Conservation (phyloP, 2,113 vertebrate species). For the Nycticebus coucang region DNA sequence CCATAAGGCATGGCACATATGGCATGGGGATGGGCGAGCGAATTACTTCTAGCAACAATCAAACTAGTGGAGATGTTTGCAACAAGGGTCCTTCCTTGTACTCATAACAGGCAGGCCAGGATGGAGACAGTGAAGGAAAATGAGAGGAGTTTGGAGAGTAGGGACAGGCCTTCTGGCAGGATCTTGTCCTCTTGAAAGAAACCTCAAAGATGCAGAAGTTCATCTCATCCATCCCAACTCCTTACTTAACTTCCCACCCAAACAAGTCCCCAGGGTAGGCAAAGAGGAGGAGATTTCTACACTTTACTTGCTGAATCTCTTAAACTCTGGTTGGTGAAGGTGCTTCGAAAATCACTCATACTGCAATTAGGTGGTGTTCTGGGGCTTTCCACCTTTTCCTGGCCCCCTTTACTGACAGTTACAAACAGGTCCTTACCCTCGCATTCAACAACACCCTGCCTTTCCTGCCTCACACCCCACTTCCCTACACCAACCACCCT, state of each 20-base stretch:
- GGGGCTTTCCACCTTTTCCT: neutral
- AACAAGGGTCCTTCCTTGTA: neutral
- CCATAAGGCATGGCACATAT: neutral
- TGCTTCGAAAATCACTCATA: conserved; percentile 34
- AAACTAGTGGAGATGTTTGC: conserved; percentile 6
- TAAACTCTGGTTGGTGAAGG: neutral
- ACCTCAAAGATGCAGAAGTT: neutral
- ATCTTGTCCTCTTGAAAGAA: neutral
- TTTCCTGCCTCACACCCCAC: neutral
- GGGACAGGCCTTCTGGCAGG: neutral
- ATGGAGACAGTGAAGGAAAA: neutral
- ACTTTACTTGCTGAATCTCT: neutral
- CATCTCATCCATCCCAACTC: neutral
- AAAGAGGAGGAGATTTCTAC: neutral
- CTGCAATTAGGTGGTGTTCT: neutral
- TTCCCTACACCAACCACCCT: neutral
- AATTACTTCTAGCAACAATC: neutral
- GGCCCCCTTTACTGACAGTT: neutral
- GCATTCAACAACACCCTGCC: neutral
- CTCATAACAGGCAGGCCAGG: neutral
- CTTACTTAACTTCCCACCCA: neutral
- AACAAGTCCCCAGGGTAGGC: neutral
- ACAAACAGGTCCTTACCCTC: neutral
- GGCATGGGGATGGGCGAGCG: neutral
- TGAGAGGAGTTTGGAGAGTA: neutral